Evolutionary conservation across 1,140 invertebrate species (phyloP), one percentile per base, ranked within the genome.

Genomic region (Drosophila mojavensis): DNA sequence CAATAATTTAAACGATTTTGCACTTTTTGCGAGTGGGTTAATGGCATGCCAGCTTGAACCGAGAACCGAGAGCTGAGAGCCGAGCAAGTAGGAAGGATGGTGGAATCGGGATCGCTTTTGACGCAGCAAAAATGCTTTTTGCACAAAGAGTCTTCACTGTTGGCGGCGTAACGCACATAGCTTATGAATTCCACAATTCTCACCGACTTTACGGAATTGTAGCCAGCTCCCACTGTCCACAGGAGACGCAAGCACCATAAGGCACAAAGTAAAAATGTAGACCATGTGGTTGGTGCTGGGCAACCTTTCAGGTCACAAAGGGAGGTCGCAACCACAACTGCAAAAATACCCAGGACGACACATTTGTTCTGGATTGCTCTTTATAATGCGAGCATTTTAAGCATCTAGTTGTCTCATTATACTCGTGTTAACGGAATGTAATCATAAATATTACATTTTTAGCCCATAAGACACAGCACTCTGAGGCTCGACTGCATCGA

Each of bases 1-100:
- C 83, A 86, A 86, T 86, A 86, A 86, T 86, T 79, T 70, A 70
- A 84, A 77, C 73, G 73, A 72, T 85, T 86, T 86, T 75, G 60
- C 76, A 69, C 76, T 86, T 86, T 86, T 86, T 85, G 80, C 63
- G 72, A 83, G 76, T 69, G 80, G 80, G 80, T 79, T 79, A 83
- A 83, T 79, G 81, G 72, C 67, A 83, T 78, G 59, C 50, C 53
- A 55, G 50, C 47, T 39, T 9, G 20, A 7, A 4, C 45, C 24
- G 36, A 33, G 58, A n/a, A 30, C 20, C 20, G 20, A 24, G 20
- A 24, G 3, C 20, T 24, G 20, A 24, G 20, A 1, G 2, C 20
- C 3, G 20, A 24, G 39, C 17, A 36, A 28, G 54, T 47, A 20
- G 17, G 30, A 7, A 7, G 30, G 20, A 28, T 20, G 53, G 24